Percentiles rank a stretch among this genome's conserved stretches.
These are phyloP conservation scores for Calidris pugnax DNA, from an alignment of 2,113 vertebrate species.

Conservation along the genomic window DNA sequence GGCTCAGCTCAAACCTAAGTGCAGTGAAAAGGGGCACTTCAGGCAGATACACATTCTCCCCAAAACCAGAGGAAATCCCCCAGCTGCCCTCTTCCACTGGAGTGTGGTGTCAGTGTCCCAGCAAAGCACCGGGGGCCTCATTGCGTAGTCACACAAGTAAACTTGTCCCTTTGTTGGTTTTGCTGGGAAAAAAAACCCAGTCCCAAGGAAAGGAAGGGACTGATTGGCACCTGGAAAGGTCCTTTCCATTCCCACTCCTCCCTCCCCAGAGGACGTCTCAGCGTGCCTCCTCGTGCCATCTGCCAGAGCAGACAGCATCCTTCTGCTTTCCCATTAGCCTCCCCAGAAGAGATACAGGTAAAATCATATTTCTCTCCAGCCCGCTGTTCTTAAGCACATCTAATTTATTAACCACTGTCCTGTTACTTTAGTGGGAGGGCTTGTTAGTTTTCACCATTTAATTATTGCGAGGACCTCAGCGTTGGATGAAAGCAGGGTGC, in stretches of 20 bases:
- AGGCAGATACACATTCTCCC: not conserved
- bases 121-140: not conserved
- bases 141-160: no score
- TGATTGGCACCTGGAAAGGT: not conserved
- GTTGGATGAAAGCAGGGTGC: fast-evolving
- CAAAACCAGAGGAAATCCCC: not conserved
- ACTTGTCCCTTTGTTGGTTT: not conserved
- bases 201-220: not conserved
- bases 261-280: fast-evolving
- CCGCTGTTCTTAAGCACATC: not conserved
- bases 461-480: not conserved
- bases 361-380: not conserved
- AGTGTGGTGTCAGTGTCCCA: fast-evolving
- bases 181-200: not conserved
- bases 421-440: not conserved
- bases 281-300: fast-evolving
- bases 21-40: not conserved
- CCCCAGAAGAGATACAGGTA: not conserved
- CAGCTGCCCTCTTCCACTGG: not conserved
- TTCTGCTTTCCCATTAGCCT: not conserved
- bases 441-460: not conserved
- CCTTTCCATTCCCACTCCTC: not conserved
- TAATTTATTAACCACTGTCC: not conserved
- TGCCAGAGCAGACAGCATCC: not conserved
- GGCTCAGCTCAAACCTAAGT: not conserved